phyloP scores from a whole-genome alignment of 2,113 vertebrate species.

The Panthera leo region DNA sequence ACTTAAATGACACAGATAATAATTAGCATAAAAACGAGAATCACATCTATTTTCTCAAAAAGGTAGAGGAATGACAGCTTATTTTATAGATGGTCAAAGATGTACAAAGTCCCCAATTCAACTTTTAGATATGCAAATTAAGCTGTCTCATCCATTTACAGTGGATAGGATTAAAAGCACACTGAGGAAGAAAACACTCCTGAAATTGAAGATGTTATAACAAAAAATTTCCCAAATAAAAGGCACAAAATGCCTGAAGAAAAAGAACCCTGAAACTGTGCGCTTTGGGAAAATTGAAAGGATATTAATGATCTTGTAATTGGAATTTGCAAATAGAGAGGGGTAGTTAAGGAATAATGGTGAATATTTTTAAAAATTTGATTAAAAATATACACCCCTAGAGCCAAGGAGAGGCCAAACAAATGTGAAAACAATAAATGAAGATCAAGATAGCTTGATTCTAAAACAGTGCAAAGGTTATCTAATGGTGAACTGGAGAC shows the following conservation, averaged over 20 bases:
- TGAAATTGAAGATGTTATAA: neutral
- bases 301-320: neutral
- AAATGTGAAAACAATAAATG: neutral
- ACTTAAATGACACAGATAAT: neutral
- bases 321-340: neutral
- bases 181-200: neutral
- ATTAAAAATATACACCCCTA: neutral
- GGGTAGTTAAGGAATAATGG: fast-evolving
- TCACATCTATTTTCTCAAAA: neutral
- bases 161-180: neutral
- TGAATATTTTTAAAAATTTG: neutral
- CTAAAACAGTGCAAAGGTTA: neutral
- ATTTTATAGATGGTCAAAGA: neutral
- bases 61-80: neutral
- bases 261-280: neutral
- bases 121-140: neutral
- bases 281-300: neutral
- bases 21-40: neutral
- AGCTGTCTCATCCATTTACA: neutral
- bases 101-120: neutral
- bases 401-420: neutral
- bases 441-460: neutral
- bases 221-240: neutral
- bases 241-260: neutral
- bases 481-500: neutral